Evolutionary conservation across 2,113 vertebrate species (phyloP).

Genomic region (Etia nguti): DNA sequence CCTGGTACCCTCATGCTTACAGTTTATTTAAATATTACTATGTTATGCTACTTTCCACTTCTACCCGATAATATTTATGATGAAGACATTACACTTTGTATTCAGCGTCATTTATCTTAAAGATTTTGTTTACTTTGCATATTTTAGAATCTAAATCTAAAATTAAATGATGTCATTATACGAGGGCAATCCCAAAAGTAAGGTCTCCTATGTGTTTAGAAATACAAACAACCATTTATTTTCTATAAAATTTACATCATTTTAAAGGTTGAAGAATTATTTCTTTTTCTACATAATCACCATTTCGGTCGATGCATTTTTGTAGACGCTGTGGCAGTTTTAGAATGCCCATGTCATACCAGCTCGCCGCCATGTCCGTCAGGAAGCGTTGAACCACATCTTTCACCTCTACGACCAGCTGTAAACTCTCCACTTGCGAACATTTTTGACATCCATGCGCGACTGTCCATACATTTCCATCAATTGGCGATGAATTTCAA

Average conservation of each 20-base stretch:
- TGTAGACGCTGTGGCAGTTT: background rate
- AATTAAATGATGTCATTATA: background rate
- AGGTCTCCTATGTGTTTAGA: background rate
- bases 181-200: background rate
- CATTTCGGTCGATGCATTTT: background rate
- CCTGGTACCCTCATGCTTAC: background rate
- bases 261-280: background rate
- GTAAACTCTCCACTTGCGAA: background rate
- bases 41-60: background rate
- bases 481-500: background rate
- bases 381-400: background rate
- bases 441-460: fast-evolving
- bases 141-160: background rate
- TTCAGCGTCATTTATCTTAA: background rate
- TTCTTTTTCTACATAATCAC: fast-evolving
- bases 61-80: background rate
- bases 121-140: background rate
- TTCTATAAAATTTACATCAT: background rate
- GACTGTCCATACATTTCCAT: too few relatives aligned
- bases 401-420: background rate
- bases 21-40: background rate
- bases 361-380: background rate
- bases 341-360: background rate
- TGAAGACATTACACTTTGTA: background rate
- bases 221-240: background rate